Conservation (phyloP, 2,113 vertebrate genomes). For the Pheucticus melanocephalus region DNA sequence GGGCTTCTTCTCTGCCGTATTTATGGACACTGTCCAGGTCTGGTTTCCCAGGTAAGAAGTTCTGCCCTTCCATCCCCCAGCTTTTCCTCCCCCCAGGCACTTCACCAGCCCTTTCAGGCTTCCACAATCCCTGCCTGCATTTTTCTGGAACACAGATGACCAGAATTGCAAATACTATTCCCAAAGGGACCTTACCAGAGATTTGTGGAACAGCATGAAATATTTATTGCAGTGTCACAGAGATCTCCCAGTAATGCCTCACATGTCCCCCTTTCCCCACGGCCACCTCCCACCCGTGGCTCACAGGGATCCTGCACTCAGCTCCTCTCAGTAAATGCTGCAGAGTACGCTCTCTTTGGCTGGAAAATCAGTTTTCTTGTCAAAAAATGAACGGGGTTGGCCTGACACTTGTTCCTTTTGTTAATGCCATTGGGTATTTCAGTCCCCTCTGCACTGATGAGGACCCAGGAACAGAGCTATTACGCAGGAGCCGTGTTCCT, state of each 20-base stretch:
- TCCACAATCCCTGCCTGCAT: not conserved
- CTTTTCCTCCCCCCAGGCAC: not conserved
- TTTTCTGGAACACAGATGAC: not conserved
- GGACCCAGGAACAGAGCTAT: not conserved
- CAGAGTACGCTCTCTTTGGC: not conserved
- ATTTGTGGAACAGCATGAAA: not conserved
- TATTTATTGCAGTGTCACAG: not conserved
- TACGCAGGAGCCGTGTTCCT: not conserved
- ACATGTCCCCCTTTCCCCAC: not conserved
- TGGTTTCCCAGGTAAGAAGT: not conserved
- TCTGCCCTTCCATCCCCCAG: not conserved
- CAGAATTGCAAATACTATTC: not conserved
- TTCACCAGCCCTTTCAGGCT: not conserved
- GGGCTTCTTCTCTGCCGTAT: not conserved
- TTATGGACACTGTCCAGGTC: fast-evolving
- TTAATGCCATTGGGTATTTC: slow-evolving; percentile 32
- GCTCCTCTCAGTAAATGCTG: not conserved
- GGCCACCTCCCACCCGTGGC: not conserved
- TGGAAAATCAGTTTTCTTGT: not conserved
- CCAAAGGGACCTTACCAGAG: not conserved
- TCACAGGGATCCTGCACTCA: not conserved
- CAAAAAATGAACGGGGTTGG: slow-evolving; percentile 9
- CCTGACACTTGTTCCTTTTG: slow-evolving; percentile 11
- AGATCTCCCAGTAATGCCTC: not conserved
- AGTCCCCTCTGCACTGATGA: not conserved